Evolutionary conservation across 2,888 invertebrate species (phyloP), one percentile per base, ranked within the genome.

Genomic region (Dryomyza anilis): DNA sequence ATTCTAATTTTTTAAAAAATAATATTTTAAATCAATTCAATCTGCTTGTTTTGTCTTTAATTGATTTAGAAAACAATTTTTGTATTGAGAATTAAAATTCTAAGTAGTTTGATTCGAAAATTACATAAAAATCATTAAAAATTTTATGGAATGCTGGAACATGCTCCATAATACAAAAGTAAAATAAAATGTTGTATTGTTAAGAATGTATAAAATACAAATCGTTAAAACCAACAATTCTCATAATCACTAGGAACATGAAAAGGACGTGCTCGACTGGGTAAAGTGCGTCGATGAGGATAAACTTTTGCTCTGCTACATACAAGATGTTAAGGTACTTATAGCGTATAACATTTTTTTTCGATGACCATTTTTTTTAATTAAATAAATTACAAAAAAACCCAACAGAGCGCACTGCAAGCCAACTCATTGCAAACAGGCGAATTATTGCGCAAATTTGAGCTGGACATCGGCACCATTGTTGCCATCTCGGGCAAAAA

Each of bases 321-420:
- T 98, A 65, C 89, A 93, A 78, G 96, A 98, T 86, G 98, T 98
- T 8, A 97, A 97, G 88, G 96, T 95, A 84, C 63, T n/a, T 16
- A 59, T n/a, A n/a, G 6, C 25, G 14, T 7, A 50, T 27, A 21
- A 30, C 0, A 21, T 21, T 5, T 5, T 21, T n/a, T 39, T 36
- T 46, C 14, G 16, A 7, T 50, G 27, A 19, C 56, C 16, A 7
- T 19, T 43, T 43, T 43, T 7, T 43, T 12, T 3, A n/a, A 39
- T 50, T 58, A 3, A 14, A 21, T 43, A 45, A 12, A 33, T 48
- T 19, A 14, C 8, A 43, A 43, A 7, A 3, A 2, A 16, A 16
- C 8, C n/a, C 12, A 79, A 45, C 76, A 96, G 94, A 93, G 91
- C 81, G 89, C 91, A 3, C 86, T 98, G 56, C 92, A 94, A 85